Conservation (phyloP, 2,888 invertebrate species). For the Abscondita cerata region DNA sequence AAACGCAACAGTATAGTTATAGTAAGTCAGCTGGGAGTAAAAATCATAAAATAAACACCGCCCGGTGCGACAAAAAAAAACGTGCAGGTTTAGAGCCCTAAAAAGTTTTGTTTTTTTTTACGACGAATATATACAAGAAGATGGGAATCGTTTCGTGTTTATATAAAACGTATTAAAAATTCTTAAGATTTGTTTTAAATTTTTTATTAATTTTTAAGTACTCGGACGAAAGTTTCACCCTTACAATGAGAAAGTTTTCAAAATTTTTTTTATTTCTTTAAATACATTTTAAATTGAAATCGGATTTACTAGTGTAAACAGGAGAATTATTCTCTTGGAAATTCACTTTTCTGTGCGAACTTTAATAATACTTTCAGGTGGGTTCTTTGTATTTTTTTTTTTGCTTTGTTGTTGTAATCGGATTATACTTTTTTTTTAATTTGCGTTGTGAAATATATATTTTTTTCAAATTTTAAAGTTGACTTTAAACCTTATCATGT, state of each 20-base stretch:
- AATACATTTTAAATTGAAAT: not conserved
- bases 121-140: conserved; percentile 11
- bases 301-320: too few species aligned
- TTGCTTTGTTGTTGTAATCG: too few species aligned
- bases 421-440: too few species aligned
- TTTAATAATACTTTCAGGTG: too few species aligned
- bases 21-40: conserved; percentile 34
- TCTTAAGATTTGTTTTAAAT: conserved; percentile 8
- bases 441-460: too few species aligned
- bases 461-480: too few species aligned
- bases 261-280: not conserved
- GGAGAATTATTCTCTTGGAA: too few species aligned
- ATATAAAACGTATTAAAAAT: conserved; percentile 10
- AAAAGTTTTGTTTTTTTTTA: conserved; percentile 21
- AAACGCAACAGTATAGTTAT: conserved; percentile 31
- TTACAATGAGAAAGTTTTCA: conserved; percentile 6
- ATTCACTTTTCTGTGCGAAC: too few species aligned
- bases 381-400: too few species aligned
- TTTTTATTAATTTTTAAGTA: conserved; percentile 9
- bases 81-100: conserved; percentile 20
- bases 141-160: conserved; percentile 20
- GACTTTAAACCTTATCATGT: too few species aligned
- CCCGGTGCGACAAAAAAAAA: conserved; percentile 27
- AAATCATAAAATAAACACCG: conserved; percentile 33
- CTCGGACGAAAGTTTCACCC: not conserved